Evolutionary conservation across 2,888 invertebrate species (phyloP).

Genomic region (Odontocerum albicorne): DNA sequence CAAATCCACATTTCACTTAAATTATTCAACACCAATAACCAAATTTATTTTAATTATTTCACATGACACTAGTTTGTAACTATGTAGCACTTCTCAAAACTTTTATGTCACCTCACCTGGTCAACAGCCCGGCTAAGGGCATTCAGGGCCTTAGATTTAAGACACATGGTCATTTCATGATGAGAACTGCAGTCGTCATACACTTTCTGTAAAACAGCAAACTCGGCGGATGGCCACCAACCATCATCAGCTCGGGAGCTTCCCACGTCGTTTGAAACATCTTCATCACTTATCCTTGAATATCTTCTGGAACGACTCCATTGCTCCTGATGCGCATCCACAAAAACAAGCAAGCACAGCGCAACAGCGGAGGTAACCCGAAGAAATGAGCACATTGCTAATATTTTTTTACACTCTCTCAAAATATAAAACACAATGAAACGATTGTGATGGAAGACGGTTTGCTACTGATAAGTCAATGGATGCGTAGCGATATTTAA

Average conservation of each 20-base stretch:
- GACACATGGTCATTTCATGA: conserved; percentile 60
- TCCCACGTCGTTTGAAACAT: conserved; percentile 49
- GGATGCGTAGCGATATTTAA: conserved; percentile 56
- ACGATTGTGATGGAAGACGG: conserved; percentile 36
- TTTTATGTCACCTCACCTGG: conserved; percentile 46
- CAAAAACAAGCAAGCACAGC: conserved; percentile 43
- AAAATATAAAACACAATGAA: conserved; percentile 35
- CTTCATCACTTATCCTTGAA: conserved; percentile 7
- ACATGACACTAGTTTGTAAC: not conserved
- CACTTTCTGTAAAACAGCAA: conserved; percentile 60
- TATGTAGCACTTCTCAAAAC: not conserved
- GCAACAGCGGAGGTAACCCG: conserved; percentile 53
- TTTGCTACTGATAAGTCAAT: conserved; percentile 52
- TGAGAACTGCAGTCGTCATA: conserved; percentile 65
- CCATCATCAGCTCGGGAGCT: conserved; percentile 56
- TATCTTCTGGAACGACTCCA: conserved; percentile 6
- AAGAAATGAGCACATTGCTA: conserved; percentile 50
- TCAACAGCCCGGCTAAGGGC: conserved; percentile 62
- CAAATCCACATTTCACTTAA: not conserved
- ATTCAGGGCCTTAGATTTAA: conserved; percentile 62
- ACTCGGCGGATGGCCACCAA: conserved; percentile 61
- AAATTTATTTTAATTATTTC: not conserved
- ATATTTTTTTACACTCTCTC: not conserved
- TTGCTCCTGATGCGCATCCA: conserved; percentile 39
- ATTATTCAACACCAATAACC: not conserved